Percentiles rank a stretch among this genome's conserved stretches.
These are phyloP conservation scores for Melieria crassipennis DNA, from an alignment of 2,888 invertebrate species.

Conservation along the genomic window DNA sequence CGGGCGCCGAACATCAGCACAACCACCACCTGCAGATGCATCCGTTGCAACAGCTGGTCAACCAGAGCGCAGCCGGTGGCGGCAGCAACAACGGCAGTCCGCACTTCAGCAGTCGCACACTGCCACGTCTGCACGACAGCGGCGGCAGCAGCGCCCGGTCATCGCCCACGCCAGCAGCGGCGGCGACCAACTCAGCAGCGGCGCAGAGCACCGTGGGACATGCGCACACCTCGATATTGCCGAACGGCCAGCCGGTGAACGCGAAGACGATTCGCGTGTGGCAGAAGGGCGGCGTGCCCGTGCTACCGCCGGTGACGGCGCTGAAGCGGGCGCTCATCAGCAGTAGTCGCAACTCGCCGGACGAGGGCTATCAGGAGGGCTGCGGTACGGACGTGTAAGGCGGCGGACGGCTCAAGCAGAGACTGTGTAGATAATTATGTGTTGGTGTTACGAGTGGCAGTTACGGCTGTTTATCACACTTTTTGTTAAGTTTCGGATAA, in stretches of 20 bases:
- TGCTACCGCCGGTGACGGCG: constrained; percentile 85
- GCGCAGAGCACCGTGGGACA: constrained; percentile 19
- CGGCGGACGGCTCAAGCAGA: constrained; percentile 6
- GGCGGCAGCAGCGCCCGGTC: constrained; percentile 44
- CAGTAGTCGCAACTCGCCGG: constrained; percentile 85
- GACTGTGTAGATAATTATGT: constrained; percentile 15
- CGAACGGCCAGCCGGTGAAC: constrained; percentile 68
- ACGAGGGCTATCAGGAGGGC: constrained; percentile 92
- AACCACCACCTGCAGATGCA: constrained; percentile 62
- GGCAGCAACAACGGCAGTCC: constrained; percentile 48
- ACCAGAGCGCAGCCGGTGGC: constrained; percentile 38
- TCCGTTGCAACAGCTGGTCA: constrained; percentile 67
- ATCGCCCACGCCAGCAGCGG: constrained; percentile 42
- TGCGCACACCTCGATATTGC: constrained; percentile 52
- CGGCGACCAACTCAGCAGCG: not conserved
- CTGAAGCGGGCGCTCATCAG: constrained; percentile 85
- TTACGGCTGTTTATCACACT: no score
- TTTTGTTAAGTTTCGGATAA: no score
- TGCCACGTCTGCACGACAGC: constrained; percentile 52
- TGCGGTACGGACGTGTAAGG: constrained; percentile 89
- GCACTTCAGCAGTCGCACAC: constrained; percentile 49
- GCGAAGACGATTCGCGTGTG: constrained; percentile 87
- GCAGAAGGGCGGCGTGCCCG: constrained; percentile 85
- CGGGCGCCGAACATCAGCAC: constrained; percentile 65
- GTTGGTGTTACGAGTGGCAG: not conserved